A percentile compares a stretch with the other conserved stretches of the same genome.
Conservation (phyloP, 2,888 invertebrate species). For the Prenolepis imparis region DNA sequence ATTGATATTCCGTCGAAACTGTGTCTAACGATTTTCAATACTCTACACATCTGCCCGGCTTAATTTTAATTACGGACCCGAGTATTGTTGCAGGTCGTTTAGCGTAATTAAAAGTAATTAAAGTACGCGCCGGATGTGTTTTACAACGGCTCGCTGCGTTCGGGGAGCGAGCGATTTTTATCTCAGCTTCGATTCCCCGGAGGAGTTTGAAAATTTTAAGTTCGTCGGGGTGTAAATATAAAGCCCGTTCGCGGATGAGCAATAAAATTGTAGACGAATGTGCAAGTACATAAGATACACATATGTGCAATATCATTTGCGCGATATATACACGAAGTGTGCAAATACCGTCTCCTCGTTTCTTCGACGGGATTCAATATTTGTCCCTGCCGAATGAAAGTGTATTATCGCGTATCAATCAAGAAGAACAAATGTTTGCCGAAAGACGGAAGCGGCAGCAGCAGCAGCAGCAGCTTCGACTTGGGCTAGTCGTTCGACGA, state of each 20-base stretch:
- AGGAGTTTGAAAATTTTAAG: constrained; percentile 19
- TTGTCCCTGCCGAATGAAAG: constrained; percentile 68
- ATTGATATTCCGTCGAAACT: constrained; percentile 1
- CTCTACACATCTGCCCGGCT: neutral
- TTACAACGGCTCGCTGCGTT: neutral
- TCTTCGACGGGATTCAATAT: constrained; percentile 68
- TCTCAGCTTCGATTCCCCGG: neutral
- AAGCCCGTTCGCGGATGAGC: constrained; percentile 58
- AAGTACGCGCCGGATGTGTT: constrained; percentile 21
- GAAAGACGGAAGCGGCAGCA: constrained; percentile 31
- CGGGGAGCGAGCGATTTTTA: constrained; percentile 16
- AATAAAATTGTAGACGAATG: constrained; percentile 59
- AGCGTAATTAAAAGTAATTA: constrained; percentile 54
- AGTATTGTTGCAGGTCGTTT: constrained; percentile 39
- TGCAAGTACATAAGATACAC: constrained; percentile 57
- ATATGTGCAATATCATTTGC: constrained; percentile 53
- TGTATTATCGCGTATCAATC: constrained; percentile 72
- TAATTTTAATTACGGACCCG: constrained; percentile 41
- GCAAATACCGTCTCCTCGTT: constrained; percentile 64
- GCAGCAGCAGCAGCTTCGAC: constrained; percentile 1
- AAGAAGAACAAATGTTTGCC: constrained; percentile 63
- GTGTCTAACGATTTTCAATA: constrained; percentile 6
- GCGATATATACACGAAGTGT: constrained; percentile 40
- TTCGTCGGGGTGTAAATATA: constrained; percentile 38
- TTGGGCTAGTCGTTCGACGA: neutral